Evolutionary conservation across 2,797 vertebrate genomes (phyloP).

Genomic region (Carcharodon carcharias): DNA sequence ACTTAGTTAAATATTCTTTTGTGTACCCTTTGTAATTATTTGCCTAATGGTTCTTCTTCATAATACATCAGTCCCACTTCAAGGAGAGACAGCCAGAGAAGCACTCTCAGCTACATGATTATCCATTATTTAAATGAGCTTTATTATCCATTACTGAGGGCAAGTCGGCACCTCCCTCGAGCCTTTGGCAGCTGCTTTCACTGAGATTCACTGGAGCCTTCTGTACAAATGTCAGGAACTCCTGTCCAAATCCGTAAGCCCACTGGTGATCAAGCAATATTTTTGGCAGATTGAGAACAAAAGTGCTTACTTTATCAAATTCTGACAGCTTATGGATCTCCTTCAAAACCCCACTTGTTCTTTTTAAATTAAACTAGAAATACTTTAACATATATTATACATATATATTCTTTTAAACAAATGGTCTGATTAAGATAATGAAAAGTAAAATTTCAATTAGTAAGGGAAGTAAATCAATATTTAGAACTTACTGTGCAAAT

Average conservation of each 20-base stretch:
- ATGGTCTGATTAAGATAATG: not conserved
- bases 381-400: too few species aligned
- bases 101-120: not conserved
- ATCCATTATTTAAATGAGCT: not conserved
- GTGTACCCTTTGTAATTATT: not conserved
- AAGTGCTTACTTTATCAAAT: not conserved
- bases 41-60: not conserved
- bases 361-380: not conserved
- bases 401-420: not conserved
- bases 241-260: not conserved
- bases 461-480: not conserved
- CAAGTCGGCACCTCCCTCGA: not conserved
- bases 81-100: not conserved
- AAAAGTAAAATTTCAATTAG: constrained; percentile 40
- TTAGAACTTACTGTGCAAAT: constrained; percentile 88
- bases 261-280: not conserved
- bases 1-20: not conserved
- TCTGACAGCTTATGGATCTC: not conserved
- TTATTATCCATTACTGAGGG: not conserved
- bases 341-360: not conserved
- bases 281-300: not conserved
- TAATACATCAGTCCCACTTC: not conserved
- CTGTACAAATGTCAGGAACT: not conserved
- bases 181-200: not conserved
- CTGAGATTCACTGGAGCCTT: not conserved